Evolutionary conservation across 2,113 vertebrate species (phyloP).

Genomic region (Xiphorhynchus elegans): DNA sequence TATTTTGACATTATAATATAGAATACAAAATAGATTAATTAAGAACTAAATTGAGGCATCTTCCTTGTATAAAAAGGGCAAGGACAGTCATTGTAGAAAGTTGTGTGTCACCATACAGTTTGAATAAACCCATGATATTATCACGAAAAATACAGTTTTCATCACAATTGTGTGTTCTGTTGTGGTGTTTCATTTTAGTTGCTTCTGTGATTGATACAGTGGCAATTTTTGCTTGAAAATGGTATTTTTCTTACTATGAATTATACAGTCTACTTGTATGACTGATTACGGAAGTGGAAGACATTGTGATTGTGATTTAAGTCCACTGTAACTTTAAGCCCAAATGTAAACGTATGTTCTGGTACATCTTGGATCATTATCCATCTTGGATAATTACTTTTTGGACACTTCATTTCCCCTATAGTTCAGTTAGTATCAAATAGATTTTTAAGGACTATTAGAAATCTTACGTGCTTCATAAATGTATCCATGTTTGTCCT

Average conservation of each 20-base stretch:
- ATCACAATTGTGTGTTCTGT: not conserved
- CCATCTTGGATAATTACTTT: not conserved
- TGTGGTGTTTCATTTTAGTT: not conserved
- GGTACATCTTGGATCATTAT: not conserved
- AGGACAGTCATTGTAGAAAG: not conserved
- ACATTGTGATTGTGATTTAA: not conserved
- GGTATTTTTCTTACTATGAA: not conserved
- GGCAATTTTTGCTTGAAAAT: not conserved
- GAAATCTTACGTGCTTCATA: accelerated
- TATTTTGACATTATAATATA: not conserved
- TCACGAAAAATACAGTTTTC: not conserved
- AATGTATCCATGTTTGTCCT: not conserved
- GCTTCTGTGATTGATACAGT: not conserved
- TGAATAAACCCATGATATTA: not conserved
- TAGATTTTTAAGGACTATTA: not conserved
- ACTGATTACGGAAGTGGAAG: not conserved
- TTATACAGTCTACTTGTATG: not conserved
- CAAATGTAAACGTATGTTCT: not conserved
- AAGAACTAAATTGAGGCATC: not conserved
- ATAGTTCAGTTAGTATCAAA: not conserved
- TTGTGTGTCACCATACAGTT: not conserved
- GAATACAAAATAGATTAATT: not conserved
- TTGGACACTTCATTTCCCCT: not conserved
- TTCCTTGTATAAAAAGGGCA: not conserved
- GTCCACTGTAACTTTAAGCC: not conserved